phyloP scores from a whole-genome alignment of 2,888 invertebrate species.

The Xanthia togata region DNA sequence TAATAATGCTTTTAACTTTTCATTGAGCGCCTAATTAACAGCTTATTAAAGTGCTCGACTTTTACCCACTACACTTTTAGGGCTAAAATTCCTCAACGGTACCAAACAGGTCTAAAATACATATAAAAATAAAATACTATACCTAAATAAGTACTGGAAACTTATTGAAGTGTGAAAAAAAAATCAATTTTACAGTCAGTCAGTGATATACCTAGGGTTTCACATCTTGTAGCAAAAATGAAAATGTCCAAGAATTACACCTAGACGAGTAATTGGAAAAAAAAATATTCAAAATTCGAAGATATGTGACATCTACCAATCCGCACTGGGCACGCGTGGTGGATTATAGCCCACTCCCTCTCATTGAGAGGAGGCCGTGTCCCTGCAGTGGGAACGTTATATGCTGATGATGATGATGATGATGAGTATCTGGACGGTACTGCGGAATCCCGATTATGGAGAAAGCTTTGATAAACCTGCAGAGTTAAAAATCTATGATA shows the following conservation, averaged over 20 bases:
- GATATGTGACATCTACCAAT: too few species aligned
- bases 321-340: too few species aligned
- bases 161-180: too few species aligned
- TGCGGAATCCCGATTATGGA: background rate
- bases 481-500: background rate
- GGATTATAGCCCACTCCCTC: too few species aligned
- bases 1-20: conserved; percentile 81
- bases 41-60: conserved; percentile 72
- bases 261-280: too few species aligned
- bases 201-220: background rate
- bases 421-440: background rate
- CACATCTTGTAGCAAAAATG: background rate
- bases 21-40: conserved; percentile 75
- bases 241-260: background rate
- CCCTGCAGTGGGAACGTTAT: too few species aligned
- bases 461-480: background rate
- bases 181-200: background rate
- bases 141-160: background rate
- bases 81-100: background rate
- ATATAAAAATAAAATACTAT: too few species aligned
- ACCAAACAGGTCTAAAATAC: background rate
- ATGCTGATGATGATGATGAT: too few species aligned
- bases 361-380: too few species aligned
- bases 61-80: conserved; percentile 18
- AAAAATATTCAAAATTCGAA: too few species aligned